A percentile compares a stretch with the other conserved stretches of the same genome.
These are phyloP conservation scores for Fopius arisanus DNA, from an alignment of 1,140 invertebrate species.

Conservation along the genomic window DNA sequence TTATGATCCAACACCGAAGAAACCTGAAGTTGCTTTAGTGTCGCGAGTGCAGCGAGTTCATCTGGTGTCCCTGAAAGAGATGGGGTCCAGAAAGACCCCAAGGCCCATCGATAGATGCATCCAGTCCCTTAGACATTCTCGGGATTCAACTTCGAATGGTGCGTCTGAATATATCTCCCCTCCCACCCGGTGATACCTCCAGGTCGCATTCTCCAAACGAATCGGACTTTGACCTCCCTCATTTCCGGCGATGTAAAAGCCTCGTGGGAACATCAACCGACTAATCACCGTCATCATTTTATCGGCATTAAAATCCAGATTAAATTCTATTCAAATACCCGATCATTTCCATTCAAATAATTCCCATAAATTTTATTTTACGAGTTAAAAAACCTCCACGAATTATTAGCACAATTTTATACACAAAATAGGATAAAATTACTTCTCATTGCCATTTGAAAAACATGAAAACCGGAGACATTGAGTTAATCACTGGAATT, in stretches of 20 bases:
- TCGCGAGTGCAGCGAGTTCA: background rate
- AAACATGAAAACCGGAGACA: background rate
- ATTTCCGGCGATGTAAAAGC: background rate
- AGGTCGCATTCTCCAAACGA: background rate
- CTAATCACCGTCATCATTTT: background rate
- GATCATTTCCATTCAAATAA: background rate
- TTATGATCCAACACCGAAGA: background rate
- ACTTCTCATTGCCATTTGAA: background rate
- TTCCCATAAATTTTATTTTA: background rate
- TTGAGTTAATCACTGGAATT: background rate
- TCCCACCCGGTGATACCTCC: background rate
- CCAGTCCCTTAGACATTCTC: background rate
- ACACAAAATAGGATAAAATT: background rate
- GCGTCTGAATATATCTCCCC: background rate
- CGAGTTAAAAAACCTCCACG: background rate
- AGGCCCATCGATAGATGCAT: background rate
- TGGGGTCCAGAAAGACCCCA: slow-evolving; percentile 10
- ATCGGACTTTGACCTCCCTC: background rate
- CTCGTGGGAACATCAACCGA: background rate
- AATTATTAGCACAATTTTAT: background rate
- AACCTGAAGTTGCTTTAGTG: slow-evolving; percentile 19
- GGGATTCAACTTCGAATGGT: background rate
- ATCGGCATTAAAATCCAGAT: background rate
- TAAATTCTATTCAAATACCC: background rate
- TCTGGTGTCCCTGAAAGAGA: background rate